Base-by-base conservation (phyloP, 1,140 invertebrate genomes). In the Prorops nasuta region DNA sequence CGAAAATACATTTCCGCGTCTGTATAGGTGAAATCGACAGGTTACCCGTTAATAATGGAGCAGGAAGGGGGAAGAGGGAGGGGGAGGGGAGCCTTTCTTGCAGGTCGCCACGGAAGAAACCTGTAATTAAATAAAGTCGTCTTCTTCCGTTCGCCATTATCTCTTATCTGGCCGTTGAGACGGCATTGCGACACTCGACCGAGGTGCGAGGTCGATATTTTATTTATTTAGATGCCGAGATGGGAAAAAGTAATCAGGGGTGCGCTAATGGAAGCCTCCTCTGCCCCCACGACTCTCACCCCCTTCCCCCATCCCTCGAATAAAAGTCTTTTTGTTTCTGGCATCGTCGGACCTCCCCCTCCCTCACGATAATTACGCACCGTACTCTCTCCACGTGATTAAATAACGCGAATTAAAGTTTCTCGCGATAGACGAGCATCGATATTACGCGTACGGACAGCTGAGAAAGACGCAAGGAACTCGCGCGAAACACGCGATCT, bases 201-300 rank as follows among this genome's bases (percentile, higher is more conserved):
- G 53, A 63, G 45, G 58, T 43, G 56, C 52, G 57, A 71, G 64
- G 14, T 62, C 65, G 67, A 76, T 78, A 76, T 76, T 78, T 78
- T 78, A 78, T 77, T 77, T 78, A 78, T 76, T 78, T 70, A 74
- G 72, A 78, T 72, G 61, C 61, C 53, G 57, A 72, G 64, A 76
- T 66, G 66, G 70, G 63, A 74, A 72, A 76, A 78, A 77, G 72
- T 78, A 78, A 78, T 78, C 76, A 78, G 76, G 76, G 64, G 67
- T 63, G 65, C 66, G 64, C 72, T 78, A 76, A 77, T 78, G 73
- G 73, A 66, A 71, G 65, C 65, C 54, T 58, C 54, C 50, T 47
- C 17, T 28, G 16, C 28, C 54, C 58, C 54, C 51, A 49, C 17
- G 24, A 16, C 28, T 39, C 56, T 57, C 49, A 44, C 32, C 54